Evolutionary conservation across 35 echinoderm and acorn worm species (phyloP), one percentile per base, ranked within the genome.

Genomic region (Apostichopus californicus): DNA sequence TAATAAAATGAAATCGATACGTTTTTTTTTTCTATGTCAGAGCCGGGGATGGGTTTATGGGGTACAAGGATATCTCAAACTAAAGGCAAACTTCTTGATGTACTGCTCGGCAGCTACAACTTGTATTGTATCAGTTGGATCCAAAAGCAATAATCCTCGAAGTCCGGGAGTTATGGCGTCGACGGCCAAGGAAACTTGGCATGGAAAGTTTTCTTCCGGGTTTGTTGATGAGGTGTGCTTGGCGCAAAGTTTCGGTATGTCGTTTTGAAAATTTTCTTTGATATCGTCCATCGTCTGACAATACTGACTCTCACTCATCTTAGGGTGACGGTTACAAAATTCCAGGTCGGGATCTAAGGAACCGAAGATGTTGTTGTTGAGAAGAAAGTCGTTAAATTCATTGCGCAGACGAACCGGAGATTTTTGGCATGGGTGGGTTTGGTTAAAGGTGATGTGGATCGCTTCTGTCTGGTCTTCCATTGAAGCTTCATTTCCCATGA

Each of bases 231-330:
- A n/a, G 14, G 71, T 20, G 0, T 20, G 6, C 11, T 18, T 10
- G 11, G 18, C 64, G 71, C 71, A 75, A n/a, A 75, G 14, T 12
- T 73, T 73, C 71, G 71, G 71, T 20, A 75, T 7, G 12, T 13
- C 71, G 71, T 75, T 18, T 18, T 18, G 14, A 2, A 75, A 2
- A 18, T 75, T 7, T 2, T 75, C 71, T 75, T 22, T 75, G 71
- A 75, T 83, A 53, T 83, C 80, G 56, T 83, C 46, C 56, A 83
- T 55, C 7, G 9, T 83, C 28, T 83, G 5, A 54, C 56, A 83
- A 34, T 55, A 52, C 56, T 17, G 15, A 15, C 80, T 64, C 11
- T 61, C 4, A 5, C 20, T 11, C 9, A 25, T 64, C 86, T 46
- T 14, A 54, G 54, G 55, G 5, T 60, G 86, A 34, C 25, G 55